Conservation (phyloP, 1,140 invertebrate species). For the Bombus pascuorum region DNA sequence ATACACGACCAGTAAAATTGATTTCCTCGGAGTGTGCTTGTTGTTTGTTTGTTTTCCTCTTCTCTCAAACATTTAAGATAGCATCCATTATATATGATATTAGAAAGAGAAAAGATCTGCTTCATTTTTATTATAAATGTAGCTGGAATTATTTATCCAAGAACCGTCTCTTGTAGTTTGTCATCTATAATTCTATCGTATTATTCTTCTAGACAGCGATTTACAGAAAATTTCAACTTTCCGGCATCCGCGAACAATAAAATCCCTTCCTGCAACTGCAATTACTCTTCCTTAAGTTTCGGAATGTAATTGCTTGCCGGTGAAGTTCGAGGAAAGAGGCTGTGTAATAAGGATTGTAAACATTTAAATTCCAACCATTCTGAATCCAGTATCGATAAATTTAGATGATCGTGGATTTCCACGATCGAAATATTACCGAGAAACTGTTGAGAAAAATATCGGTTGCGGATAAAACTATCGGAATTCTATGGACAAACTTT, state of each 20-base stretch:
- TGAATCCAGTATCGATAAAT: background rate
- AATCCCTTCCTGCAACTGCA: too few species aligned
- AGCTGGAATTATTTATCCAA: too few species aligned
- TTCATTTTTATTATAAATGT: too few species aligned
- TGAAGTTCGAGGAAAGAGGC: background rate
- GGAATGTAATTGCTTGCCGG: background rate
- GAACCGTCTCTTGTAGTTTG: too few species aligned
- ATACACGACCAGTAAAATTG: too few species aligned
- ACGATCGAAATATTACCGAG: background rate
- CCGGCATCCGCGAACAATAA: background rate
- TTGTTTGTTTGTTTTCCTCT: too few species aligned
- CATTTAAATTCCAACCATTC: too few species aligned
- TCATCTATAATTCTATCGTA: too few species aligned
- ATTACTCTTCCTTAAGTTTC: conserved; percentile 9
- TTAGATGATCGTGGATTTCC: background rate
- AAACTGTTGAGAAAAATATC: background rate
- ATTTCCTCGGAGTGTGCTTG: too few species aligned
- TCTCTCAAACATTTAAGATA: too few species aligned
- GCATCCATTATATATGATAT: too few species aligned
- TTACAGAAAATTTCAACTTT: conserved; percentile 5
- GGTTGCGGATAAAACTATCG: background rate
- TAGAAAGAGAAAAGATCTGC: too few species aligned
- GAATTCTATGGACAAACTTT: background rate
- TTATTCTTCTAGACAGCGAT: background rate
- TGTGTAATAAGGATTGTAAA: background rate